Evolutionary conservation across 1,140 invertebrate genomes (phyloP), one percentile per base, ranked within the genome.

Genomic region (Elysia chlorotica): DNA sequence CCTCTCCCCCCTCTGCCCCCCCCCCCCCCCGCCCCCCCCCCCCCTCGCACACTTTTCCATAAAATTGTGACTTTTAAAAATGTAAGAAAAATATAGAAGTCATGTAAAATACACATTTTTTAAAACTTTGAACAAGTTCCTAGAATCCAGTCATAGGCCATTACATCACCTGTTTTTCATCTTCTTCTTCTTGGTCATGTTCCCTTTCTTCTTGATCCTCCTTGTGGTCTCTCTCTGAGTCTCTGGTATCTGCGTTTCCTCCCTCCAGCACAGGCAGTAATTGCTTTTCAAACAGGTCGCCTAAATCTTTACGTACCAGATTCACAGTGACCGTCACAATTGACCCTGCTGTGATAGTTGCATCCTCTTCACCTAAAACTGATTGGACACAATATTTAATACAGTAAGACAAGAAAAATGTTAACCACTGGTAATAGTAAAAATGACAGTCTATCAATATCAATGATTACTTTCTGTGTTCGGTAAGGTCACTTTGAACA

Each of bases 331-430:
- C 95, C 0, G 98, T 99, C 0, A 99, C 96, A 78, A 99, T 96
- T 28, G 97, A 96, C 31, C 96, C 96, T 36, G 96, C 95, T 10
- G 98, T 99, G 35, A 99, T 96, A 23, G 94, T 95, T 37, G 93
- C 94, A 1, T 96, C 93, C 83, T 98, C 98, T 88, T 99, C 98
- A 85, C 99, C 98, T 81, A 98, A 92, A 61, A 99, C 97, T 96
- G 83, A 74, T 90, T 85, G 67, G 6, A 54, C 28, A 79, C 65
- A 65, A 68, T 25, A 70, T 21, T 38, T 30, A 30, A 25, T 4
- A 73, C 54, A 63, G 3, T 38, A 65, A 71, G 28, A n/a, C n/a
- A n/a, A 21, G 19, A 54, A 35, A 0, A 25, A 72, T 33, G 21
- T n/a, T 35, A 35, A 25, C 0, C 17, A 66, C 25, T 65, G 25